Conservation (phyloP, 2,888 invertebrate genomes). For the Cryptocephalus primarius region DNA sequence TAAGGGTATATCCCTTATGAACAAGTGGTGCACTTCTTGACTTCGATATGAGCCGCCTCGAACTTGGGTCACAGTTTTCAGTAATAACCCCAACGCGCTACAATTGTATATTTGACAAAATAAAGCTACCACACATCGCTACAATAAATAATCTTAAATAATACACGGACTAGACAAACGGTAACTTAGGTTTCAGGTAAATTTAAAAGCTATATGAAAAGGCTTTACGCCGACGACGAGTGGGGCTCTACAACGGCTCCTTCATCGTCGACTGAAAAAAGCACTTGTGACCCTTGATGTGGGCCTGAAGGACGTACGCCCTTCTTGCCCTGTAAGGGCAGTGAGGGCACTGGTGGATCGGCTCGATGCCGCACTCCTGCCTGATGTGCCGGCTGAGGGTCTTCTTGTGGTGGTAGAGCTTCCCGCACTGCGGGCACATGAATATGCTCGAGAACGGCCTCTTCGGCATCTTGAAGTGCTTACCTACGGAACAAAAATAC, state of each 20-base stretch:
- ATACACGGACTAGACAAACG: too few relatives aligned
- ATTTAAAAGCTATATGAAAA: too few relatives aligned
- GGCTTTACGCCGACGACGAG: too few relatives aligned
- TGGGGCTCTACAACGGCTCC: too few relatives aligned
- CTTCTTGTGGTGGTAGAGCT: slow-evolving; percentile 41
- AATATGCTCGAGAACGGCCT: slow-evolving; percentile 10
- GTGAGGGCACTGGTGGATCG: slow-evolving; percentile 63
- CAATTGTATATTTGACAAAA: too few relatives aligned
- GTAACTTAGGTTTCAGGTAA: too few relatives aligned
- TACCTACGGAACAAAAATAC: too few relatives aligned
- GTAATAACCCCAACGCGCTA: too few relatives aligned
- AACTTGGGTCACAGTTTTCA: too few relatives aligned
- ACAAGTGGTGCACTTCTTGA: not conserved
- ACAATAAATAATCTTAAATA: too few relatives aligned
- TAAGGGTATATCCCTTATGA: not conserved
- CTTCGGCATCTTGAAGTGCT: not conserved
- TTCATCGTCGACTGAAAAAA: slow-evolving; percentile 4
- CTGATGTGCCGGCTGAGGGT: slow-evolving; percentile 39
- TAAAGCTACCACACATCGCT: too few relatives aligned
- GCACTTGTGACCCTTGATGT: slow-evolving; percentile 28
- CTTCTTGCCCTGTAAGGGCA: slow-evolving; percentile 61
- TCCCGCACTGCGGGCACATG: slow-evolving; percentile 37
- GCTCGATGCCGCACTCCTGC: slow-evolving; percentile 47
- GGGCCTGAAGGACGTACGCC: slow-evolving; percentile 39
- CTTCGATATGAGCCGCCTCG: too few relatives aligned